phyloP scores from a whole-genome alignment of 2,113 vertebrate genomes.

The Pteruthius melanotis region DNA sequence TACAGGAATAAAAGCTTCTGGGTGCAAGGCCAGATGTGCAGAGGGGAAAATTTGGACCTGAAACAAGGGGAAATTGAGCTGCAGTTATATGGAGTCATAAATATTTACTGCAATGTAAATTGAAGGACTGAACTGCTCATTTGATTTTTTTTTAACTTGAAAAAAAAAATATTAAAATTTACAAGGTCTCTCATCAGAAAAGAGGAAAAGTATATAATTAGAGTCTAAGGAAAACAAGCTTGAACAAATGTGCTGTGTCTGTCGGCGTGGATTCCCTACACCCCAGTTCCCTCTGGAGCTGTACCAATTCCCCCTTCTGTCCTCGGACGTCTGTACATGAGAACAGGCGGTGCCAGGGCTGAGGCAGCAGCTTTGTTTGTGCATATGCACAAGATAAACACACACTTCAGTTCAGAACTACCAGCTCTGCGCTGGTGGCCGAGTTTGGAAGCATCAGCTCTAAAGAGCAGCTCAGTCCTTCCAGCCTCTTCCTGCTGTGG shows the following conservation, averaged over 20 bases:
- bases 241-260: conserved; percentile 27
- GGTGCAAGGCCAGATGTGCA: conserved; percentile 47
- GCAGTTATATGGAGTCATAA: conserved; percentile 45
- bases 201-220: conserved; percentile 39
- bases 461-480: background rate
- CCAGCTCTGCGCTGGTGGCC: background rate
- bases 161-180: background rate
- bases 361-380: background rate
- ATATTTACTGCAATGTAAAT: conserved; percentile 58
- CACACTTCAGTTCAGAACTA: background rate
- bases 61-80: conserved; percentile 60
- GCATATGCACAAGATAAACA: conserved; percentile 4
- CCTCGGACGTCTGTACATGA: background rate
- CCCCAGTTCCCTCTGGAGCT: background rate
- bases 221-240: conserved; percentile 41
- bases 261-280: background rate
- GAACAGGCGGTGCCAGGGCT: background rate
- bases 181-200: conserved; percentile 36
- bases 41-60: background rate
- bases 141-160: background rate
- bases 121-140: background rate
- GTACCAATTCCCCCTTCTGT: conserved; percentile 30
- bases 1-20: conserved; percentile 37
- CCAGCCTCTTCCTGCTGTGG: accelerated
- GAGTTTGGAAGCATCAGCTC: background rate